Evolutionary conservation across 2,113 vertebrate genomes (phyloP).

Genomic region (Pogona vitticeps): DNA sequence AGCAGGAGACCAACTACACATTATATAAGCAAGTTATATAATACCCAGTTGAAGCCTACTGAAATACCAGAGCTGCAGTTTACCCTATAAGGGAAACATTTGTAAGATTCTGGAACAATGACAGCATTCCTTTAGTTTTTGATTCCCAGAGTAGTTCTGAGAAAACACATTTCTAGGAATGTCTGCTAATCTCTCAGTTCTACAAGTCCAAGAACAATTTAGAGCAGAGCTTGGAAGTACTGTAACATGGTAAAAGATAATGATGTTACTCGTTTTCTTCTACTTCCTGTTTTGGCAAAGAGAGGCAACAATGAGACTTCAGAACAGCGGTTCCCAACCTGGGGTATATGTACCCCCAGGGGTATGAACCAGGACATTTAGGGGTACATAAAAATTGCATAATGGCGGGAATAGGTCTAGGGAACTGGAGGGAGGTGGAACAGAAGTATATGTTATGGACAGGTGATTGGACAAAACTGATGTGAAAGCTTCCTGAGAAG

Average conservation of each 20-base stretch:
- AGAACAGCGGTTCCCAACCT: too few relatives aligned
- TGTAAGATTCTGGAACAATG: not conserved
- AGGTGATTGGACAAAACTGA: too few relatives aligned
- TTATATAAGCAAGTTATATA: conserved; percentile 23
- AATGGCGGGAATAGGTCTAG: too few relatives aligned
- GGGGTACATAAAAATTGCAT: too few relatives aligned
- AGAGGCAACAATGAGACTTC: too few relatives aligned
- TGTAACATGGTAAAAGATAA: not conserved
- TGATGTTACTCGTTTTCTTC: too few relatives aligned
- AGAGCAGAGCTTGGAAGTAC: not conserved
- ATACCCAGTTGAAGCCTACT: not conserved
- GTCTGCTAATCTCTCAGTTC: not conserved
- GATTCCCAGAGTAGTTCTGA: not conserved
- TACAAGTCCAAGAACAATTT: not conserved
- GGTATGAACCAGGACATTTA: too few relatives aligned
- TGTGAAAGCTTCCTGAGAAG: too few relatives aligned
- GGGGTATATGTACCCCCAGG: too few relatives aligned
- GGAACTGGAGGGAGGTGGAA: too few relatives aligned
- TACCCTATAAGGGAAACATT: not conserved
- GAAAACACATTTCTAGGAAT: not conserved
- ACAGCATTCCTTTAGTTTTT: not conserved
- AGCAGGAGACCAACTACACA: conserved; percentile 11
- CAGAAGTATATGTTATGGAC: too few relatives aligned
- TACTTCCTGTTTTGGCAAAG: too few relatives aligned
- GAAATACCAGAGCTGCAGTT: not conserved